Base-by-base conservation (phyloP, 2,113 vertebrate genomes). In the Antechinus flavipes region DNA sequence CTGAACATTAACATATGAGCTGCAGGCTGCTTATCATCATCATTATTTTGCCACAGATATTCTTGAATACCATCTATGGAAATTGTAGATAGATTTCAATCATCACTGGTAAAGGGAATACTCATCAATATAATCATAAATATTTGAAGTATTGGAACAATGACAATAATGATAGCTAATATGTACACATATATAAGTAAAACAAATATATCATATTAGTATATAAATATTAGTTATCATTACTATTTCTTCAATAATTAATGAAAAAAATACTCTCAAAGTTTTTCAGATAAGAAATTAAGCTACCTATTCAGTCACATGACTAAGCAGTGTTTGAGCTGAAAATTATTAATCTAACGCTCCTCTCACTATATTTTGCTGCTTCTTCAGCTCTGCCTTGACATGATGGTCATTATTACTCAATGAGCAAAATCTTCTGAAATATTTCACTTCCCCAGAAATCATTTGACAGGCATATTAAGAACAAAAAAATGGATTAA, bases 381-480 rank as follows among this genome's bases (percentile, higher is more conserved):
- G 12, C 16, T 7, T 76, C 35, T 76, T 76, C 54, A 89, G 91
- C 46, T 90, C 35, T 89, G 54, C 68, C 16, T 47, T 93, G 93
- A 94, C 12, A n/a, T 76, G 26, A 30, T 61, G 42, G 55, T 93
- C 25, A 95, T 24, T 95, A 35, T 19, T 76, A 68, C 27, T 35
- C 61, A 35, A 14, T 92, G n/a, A 23, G 24, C 90, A 96, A 94
- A 68, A 8, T 91, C 54, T 96, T 96, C 93, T 91, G 23, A 92
- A 91, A 92, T 91, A 42, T 95, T 96, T 97, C 4, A 35, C 92
- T 46, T 94, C 54, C 8, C n/a, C 76, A 95, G 58, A 96, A 89
- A 91, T 95, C 47, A 94, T 91, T 96, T 96, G 54, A 47, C 91
- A 90, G 9, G 12, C 95, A 35, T 52, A 90, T 92, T 96, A 76